Evolutionary conservation across 2,113 vertebrate genomes (phyloP).

Genomic region (Puma concolor): DNA sequence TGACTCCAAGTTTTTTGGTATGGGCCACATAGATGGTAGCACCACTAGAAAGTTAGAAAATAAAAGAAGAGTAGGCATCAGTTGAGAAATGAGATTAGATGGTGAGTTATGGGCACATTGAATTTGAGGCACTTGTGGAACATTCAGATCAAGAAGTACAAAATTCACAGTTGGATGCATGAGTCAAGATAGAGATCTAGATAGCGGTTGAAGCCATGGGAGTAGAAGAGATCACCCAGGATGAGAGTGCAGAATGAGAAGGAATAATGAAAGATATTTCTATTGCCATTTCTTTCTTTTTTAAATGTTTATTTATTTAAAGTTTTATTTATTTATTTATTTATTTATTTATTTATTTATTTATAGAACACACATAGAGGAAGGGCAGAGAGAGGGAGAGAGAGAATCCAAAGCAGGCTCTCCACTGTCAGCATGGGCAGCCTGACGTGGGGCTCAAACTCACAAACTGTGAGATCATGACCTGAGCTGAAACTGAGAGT

Average conservation of each 20-base stretch:
- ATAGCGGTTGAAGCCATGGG: background rate
- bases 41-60: constrained; percentile 18
- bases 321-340: no score
- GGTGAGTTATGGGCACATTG: background rate
- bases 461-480: no score
- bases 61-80: background rate
- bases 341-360: no score
- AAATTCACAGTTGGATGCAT: background rate
- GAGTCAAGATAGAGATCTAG: background rate
- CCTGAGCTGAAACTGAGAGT: no score
- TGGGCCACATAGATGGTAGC: background rate
- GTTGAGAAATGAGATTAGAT: background rate
- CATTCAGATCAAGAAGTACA: background rate
- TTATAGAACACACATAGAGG: no score
- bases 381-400: no score
- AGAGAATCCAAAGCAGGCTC: no score
- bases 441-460: no score
- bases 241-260: background rate
- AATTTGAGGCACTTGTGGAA: background rate
- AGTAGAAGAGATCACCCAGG: background rate
- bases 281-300: background rate
- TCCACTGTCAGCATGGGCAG: no score
- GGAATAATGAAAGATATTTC: background rate
- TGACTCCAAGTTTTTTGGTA: background rate
- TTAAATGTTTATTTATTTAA: no score